A percentile compares a stretch with the other conserved stretches of the same genome.
phyloP scores from a whole-genome alignment of 2,797 vertebrate species.

The Pseudocheirus occidentalis region DNA sequence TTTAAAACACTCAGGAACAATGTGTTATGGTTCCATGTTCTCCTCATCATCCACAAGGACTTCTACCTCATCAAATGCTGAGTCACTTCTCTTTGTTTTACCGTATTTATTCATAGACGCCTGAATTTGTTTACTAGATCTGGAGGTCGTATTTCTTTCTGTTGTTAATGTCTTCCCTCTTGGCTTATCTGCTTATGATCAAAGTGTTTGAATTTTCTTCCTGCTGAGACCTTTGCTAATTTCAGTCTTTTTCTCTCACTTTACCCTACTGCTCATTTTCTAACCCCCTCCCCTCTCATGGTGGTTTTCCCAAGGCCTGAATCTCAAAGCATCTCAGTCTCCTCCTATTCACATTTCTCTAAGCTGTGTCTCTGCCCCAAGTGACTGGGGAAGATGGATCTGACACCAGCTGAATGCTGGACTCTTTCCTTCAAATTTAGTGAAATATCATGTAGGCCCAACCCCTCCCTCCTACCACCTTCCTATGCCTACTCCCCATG shows the following conservation, averaged over 20 bases:
- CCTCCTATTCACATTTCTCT: not conserved
- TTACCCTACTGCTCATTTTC: not conserved
- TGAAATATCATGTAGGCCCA: not conserved
- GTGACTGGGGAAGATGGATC: not conserved
- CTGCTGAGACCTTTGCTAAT: not conserved
- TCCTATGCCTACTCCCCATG: not conserved
- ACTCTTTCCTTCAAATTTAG: not conserved
- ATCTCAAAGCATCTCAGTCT: not conserved
- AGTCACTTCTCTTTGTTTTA: not conserved
- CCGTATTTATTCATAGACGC: not conserved
- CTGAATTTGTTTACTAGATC: not conserved
- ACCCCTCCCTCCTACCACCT: not conserved
- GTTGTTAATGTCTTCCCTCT: not conserved
- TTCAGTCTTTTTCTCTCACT: not conserved
- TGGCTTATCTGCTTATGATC: not conserved
- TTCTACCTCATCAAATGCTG: not conserved
- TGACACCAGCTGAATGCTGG: not conserved
- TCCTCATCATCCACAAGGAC: not conserved
- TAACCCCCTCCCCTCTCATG: not conserved
- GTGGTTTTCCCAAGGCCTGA: not conserved
- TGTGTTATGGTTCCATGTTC: not conserved
- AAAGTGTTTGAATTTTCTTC: not conserved
- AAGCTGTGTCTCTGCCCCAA: not conserved
- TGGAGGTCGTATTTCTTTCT: not conserved
- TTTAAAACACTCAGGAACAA: not conserved